Conservation (phyloP, 2,797 vertebrate genomes). For the Pseudocheirus occidentalis region DNA sequence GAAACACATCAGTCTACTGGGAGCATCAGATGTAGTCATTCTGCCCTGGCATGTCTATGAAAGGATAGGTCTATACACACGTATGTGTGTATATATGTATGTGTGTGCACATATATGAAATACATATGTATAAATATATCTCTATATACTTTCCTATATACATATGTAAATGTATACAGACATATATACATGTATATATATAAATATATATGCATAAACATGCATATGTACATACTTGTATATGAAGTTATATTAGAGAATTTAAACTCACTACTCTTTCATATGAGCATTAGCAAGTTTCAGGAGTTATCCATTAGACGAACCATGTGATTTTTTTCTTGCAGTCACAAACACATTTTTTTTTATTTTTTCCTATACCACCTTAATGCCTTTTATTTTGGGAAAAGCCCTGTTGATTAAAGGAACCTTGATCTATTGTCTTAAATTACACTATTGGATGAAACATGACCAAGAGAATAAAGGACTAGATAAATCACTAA, state of each 20-base stretch:
- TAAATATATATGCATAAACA: not conserved
- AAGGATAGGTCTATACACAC: not conserved
- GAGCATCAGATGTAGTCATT: slow-evolving; percentile 14
- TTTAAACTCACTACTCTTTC: slow-evolving; percentile 34
- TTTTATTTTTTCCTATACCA: not conserved
- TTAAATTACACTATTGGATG: not conserved
- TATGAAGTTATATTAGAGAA: slow-evolving; percentile 2
- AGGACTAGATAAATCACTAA: not conserved
- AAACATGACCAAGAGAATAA: not conserved
- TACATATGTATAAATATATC: too few relatives aligned
- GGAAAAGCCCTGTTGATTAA: not conserved
- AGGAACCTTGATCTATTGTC: not conserved
- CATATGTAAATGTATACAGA: not conserved
- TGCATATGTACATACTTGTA: not conserved
- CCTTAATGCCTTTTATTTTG: not conserved
- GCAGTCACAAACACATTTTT: not conserved
- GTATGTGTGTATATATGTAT: not conserved
- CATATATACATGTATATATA: not conserved
- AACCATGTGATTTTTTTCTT: slow-evolving; percentile 5
- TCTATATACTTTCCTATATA: not conserved
- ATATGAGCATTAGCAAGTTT: not conserved
- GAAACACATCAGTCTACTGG: slow-evolving; percentile 12
- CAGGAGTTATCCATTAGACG: slow-evolving; percentile 7
- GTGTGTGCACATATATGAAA: too few relatives aligned
- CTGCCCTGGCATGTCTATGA: slow-evolving; percentile 8